A percentile compares a stretch with the other conserved stretches of the same genome.
Evolutionary conservation across 2,888 invertebrate species (phyloP).

Genomic region (Amitus sp.): DNA sequence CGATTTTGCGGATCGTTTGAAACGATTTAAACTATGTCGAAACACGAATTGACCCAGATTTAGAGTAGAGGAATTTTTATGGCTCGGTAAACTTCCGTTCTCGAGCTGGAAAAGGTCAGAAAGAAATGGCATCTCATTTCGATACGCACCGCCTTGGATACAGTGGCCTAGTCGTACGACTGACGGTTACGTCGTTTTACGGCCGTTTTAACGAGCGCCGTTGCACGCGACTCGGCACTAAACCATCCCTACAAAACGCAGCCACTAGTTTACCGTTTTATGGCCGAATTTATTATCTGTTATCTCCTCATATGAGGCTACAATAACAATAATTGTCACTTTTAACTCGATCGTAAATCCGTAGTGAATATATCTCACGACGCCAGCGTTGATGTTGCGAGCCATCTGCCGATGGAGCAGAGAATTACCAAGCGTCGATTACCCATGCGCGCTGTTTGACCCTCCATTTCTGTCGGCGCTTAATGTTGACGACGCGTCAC

Average conservation of each 20-base stretch:
- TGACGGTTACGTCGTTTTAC: slow-evolving; percentile 62
- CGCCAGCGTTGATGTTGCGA: slow-evolving; percentile 20
- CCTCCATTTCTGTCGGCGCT: slow-evolving; percentile 26
- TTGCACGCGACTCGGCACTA: slow-evolving; percentile 65
- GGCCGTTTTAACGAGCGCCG: slow-evolving; percentile 64
- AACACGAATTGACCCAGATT: no score
- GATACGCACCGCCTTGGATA: slow-evolving; percentile 37
- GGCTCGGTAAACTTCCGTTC: neutral
- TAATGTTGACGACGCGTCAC: slow-evolving; percentile 26
- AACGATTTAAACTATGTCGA: no score
- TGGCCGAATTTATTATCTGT: slow-evolving; percentile 65
- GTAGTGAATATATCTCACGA: slow-evolving; percentile 48
- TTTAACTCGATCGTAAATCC: slow-evolving; percentile 64
- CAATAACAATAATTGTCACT: slow-evolving; percentile 66
- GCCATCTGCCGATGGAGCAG: slow-evolving; percentile 55
- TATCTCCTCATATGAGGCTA: slow-evolving; percentile 64
- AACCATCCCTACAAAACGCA: slow-evolving; percentile 64
- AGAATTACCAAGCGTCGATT: slow-evolving; percentile 43
- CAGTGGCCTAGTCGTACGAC: slow-evolving; percentile 41
- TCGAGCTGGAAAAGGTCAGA: slow-evolving; percentile 13
- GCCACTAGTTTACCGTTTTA: slow-evolving; percentile 65
- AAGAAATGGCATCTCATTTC: slow-evolving; percentile 37
- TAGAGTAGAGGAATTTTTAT: no score
- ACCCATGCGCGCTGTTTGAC: slow-evolving; percentile 41
- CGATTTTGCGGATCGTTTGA: no score